phyloP scores from a whole-genome alignment of 2,113 vertebrate species.

The Gnathonemus longibarbis region DNA sequence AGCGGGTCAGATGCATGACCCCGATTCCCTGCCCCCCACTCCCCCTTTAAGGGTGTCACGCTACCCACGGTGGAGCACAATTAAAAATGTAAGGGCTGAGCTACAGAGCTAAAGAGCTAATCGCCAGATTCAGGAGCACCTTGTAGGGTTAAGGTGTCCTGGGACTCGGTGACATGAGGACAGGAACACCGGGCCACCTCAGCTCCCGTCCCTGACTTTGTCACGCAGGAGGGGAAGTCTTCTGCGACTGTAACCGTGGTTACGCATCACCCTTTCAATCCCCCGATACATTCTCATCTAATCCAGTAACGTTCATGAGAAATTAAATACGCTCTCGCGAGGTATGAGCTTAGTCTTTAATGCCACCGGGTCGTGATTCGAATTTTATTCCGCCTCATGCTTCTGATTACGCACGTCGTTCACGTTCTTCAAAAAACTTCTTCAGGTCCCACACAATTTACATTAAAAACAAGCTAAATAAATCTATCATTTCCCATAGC shows the following conservation, averaged over 20 bases:
- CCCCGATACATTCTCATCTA: slow-evolving; percentile 17
- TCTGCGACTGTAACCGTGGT: slow-evolving; percentile 11
- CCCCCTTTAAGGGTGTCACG: slow-evolving; percentile 2
- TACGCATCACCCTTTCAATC: slow-evolving; percentile 17
- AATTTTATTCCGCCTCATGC: slow-evolving; percentile 32
- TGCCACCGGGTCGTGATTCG: slow-evolving; percentile 37
- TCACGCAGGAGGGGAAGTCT: slow-evolving; percentile 34
- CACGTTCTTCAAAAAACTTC: slow-evolving; percentile 13
- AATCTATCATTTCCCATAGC: slow-evolving; percentile 37
- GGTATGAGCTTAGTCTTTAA: slow-evolving; percentile 33
- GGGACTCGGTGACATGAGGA: slow-evolving; percentile 43
- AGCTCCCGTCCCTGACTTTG: slow-evolving; percentile 33
- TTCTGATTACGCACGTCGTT: slow-evolving; percentile 21
- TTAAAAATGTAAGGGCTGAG: slow-evolving; percentile 59
- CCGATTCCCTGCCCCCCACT: slow-evolving; percentile 6
- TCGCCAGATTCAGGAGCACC: slow-evolving; percentile 48
- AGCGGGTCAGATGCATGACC: slow-evolving; percentile 34
- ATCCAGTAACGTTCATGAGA: slow-evolving; percentile 16
- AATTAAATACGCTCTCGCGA: slow-evolving; percentile 21
- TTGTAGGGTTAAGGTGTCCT: slow-evolving; percentile 47
- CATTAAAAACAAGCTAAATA: slow-evolving; percentile 41
- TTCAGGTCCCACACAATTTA: slow-evolving; percentile 34
- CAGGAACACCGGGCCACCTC: slow-evolving; percentile 28
- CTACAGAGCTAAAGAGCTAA: slow-evolving; percentile 62
- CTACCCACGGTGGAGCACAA: slow-evolving; percentile 48